phyloP scores from a whole-genome alignment of 2,113 vertebrate genomes.

The Benitochromis conjunctus region DNA sequence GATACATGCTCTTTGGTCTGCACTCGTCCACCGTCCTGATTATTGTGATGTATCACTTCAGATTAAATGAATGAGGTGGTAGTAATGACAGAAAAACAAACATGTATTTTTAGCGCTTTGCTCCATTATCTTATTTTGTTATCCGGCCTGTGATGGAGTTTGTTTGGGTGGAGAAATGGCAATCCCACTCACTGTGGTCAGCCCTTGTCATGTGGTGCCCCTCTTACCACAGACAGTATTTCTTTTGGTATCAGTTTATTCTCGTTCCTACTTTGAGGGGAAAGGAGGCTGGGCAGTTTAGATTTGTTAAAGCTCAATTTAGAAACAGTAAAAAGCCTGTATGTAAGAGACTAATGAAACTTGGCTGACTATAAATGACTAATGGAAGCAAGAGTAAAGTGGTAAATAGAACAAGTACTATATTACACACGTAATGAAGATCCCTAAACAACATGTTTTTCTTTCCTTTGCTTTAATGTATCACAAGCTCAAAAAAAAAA shows the following conservation, averaged over 20 bases:
- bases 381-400: background rate
- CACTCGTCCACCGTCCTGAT: background rate
- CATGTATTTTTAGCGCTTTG: background rate
- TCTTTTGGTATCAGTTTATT: conserved; percentile 17
- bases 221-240: conserved; percentile 16
- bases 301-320: background rate
- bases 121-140: background rate
- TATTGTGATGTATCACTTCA: background rate
- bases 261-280: background rate
- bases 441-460: background rate
- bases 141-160: background rate
- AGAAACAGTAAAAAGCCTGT: background rate
- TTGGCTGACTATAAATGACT: background rate
- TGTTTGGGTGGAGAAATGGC: conserved; percentile 15
- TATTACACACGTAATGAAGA: background rate
- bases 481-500: background rate
- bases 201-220: background rate
- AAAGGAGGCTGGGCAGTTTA: background rate
- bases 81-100: background rate
- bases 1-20: background rate
- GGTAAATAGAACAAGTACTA: background rate
- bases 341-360: background rate
- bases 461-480: background rate
- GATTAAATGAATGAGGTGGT: background rate
- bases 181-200: conserved; percentile 22